These are phyloP conservation scores for Cremastobaeus sp. DNA, from an alignment of 2,888 invertebrate species.

Conservation along the genomic window DNA sequence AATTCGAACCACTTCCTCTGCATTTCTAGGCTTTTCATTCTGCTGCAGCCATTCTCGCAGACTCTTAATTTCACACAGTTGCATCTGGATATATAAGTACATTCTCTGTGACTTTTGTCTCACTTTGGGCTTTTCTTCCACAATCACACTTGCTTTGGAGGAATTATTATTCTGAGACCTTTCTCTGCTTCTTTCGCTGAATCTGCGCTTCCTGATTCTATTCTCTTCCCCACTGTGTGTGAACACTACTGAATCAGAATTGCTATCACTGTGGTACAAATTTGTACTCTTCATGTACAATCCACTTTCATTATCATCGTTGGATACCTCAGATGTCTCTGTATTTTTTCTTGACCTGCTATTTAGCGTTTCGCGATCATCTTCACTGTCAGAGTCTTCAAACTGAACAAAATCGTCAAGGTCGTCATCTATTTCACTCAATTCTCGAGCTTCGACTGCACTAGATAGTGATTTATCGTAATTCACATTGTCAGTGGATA, in stretches of 20 bases:
- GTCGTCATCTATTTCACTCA: constrained; percentile 30
- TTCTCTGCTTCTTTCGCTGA: background rate
- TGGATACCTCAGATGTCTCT: constrained; percentile 35
- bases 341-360: constrained; percentile 18
- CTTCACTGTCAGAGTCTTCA: constrained; percentile 60
- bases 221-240: constrained; percentile 24
- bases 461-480: constrained; percentile 71
- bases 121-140: constrained; percentile 41
- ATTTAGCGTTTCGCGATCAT: constrained; percentile 47
- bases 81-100: constrained; percentile 98
- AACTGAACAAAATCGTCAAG: constrained; percentile 80
- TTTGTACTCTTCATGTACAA: constrained; percentile 1
- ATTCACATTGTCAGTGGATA: constrained; percentile 68
- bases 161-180: background rate
- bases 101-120: constrained; percentile 78
- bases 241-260: constrained; percentile 59
- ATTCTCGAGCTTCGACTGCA: constrained; percentile 69
- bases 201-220: background rate
- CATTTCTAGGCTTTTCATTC: constrained; percentile 69
- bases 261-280: background rate
- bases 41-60: constrained; percentile 91
- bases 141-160: constrained; percentile 2
- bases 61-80: constrained; percentile 92
- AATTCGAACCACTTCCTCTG: constrained; percentile 81
- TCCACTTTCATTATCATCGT: constrained; percentile 28